Evolutionary conservation across 2,888 invertebrate species (phyloP), one percentile per base, ranked within the genome.

Genomic region (Camponotus fellah): DNA sequence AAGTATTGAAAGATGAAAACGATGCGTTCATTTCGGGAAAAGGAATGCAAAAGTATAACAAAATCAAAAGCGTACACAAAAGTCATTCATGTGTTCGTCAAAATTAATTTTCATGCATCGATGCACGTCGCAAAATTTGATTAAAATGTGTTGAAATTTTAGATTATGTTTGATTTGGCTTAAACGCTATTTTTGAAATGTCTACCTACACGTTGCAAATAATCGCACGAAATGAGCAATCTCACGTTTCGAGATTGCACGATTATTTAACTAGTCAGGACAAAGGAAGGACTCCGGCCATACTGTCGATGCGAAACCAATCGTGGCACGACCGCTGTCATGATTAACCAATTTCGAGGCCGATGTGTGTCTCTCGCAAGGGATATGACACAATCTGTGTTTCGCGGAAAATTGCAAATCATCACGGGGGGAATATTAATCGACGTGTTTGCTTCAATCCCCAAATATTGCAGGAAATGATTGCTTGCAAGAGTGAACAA

Each of bases 261-360:
- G 79, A 62, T 75, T 81, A 72, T 81, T 81, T 81, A 75, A 81
- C 81, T 49, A 49, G 53, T 26, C 53, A 64, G 60, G 79, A 46
- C 37, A 72, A 80, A 80, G 79, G 79, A 79, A 79, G 71, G 17
- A 46, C 34, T 34, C 3, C 26, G 26, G 75, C 40, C 32, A n/a
- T 32, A 32, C 74, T 56, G 71, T 46, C 68, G 69, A 83, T 79
- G 82, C 53, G 46, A 40, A 53, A 37, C 79, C 81, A 83, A 82
- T 79, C 71, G 86, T 56, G 68, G 62, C 49, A 53, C 62, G 56
- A 72, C 56, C 83, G 81, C 84, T 87, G 72, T 74, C 81, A 26
- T 26, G 82, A 87, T 85, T 80, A 82, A 56, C 80, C 72, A 80
- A 86, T 84, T 85, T 65, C 66, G 64, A 46, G 64, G 40, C 21